Base-by-base conservation (phyloP, 2,797 vertebrate genomes). In the Chaetodon trifasciatus region DNA sequence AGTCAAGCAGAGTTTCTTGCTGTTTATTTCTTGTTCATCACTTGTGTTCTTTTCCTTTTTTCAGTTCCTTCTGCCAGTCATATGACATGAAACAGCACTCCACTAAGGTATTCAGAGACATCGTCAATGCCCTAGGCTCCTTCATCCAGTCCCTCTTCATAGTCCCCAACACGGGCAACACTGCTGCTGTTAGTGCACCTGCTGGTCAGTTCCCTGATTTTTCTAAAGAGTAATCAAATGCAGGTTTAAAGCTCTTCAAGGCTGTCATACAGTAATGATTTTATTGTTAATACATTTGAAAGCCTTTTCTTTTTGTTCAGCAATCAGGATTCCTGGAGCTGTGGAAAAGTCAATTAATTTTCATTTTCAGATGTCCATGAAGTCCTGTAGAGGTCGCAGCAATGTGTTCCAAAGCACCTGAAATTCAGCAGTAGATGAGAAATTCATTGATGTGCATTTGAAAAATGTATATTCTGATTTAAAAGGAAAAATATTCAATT, bases 61-160 rank as follows among this genome's bases (percentile, higher is more conserved):
- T 12, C 89, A 99, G 98, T 74, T 99, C 97, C 1, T 99, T 99
- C 92, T 99, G 98, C 86, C 98, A 99, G 85, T 99, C 98, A 0
- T 99, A 99, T 49, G 98, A 99, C 89, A 99, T 99, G 98, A 99
- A 99, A 91, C 98, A 96, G 70, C 98, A 99, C 95, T 99, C 98
- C 85, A 99, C 98, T 58, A 99, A 99, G 94, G 98, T 99, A 69
- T 99, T 99, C 88, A 94, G 98, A 92, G 98, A 99, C 91, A 99
- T 99, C 35, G 98, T 99, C 81, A 99, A 99, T 35, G 98, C 98
- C 0, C 88, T 99, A 81, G 98, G 98, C 8, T 99, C 98, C 89
- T 99, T 99, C 87, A 99, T 99, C 86, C 98, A 99, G 92, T 99
- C 98, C 0, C 95, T 99, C 2, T 99, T 99, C 93, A 98, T 99